Evolutionary conservation across 2,888 invertebrate genomes (phyloP).

Genomic region (Bruchidius siliquastri): DNA sequence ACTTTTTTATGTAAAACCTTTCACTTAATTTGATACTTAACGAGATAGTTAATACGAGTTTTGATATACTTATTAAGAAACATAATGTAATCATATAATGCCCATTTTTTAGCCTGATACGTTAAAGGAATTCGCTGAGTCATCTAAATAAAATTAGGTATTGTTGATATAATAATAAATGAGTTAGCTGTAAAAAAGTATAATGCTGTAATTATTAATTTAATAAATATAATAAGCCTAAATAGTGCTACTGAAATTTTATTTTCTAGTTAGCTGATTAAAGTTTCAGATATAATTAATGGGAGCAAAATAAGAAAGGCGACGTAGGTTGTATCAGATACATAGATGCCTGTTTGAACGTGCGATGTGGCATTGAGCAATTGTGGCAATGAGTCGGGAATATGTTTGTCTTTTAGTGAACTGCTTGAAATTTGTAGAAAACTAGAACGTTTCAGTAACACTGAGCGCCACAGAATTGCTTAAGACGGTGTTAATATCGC

Average conservation of each 20-base stretch:
- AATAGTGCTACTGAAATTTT: slow-evolving; percentile 8
- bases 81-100: slow-evolving; percentile 7
- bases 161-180: slow-evolving; percentile 1
- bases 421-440: no score
- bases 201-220: slow-evolving; percentile 10
- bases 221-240: slow-evolving; percentile 3
- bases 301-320: not conserved
- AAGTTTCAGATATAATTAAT: not conserved
- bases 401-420: no score
- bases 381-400: no score
- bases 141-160: slow-evolving; percentile 4
- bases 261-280: not conserved
- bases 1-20: slow-evolving; percentile 14
- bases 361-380: no score
- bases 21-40: slow-evolving; percentile 17
- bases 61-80: slow-evolving; percentile 13
- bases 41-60: slow-evolving; percentile 15
- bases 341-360: not conserved
- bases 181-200: slow-evolving; percentile 5
- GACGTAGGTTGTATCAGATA: not conserved
- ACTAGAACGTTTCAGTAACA: no score
- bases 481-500: no score
- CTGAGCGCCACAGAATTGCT: no score
- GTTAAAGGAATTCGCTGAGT: not conserved
- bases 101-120: not conserved